Conservation (phyloP, 2,113 vertebrate genomes). For the Rhadina sibilatrix region DNA sequence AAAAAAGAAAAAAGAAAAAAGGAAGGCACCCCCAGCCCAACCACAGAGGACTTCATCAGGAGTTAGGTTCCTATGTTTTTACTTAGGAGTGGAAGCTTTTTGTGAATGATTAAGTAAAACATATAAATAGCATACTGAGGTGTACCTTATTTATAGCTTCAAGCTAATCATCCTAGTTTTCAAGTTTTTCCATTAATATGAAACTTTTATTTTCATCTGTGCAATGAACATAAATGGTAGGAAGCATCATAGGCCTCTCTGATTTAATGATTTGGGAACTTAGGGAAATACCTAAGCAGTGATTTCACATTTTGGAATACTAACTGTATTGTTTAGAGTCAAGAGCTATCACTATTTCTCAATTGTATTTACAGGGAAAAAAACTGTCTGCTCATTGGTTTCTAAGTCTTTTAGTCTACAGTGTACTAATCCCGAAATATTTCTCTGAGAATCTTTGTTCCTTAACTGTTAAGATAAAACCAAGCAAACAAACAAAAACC, state of each 20-base stretch:
- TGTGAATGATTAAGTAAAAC: not conserved
- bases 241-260: not conserved
- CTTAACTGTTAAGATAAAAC: not conserved
- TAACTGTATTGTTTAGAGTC: not conserved
- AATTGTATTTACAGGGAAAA: not conserved
- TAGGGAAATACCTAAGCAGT: not conserved
- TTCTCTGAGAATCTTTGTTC: not conserved
- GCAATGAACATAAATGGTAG: not conserved
- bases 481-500: not conserved
- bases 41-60: not conserved
- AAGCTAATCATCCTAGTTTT: not conserved
- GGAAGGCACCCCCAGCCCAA: not conserved
- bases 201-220: not conserved
- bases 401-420: not conserved
- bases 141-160: not conserved
- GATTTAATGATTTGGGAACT: not conserved
- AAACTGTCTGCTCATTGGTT: not conserved
- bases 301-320: not conserved
- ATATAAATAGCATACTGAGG: not conserved
- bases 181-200: not conserved
- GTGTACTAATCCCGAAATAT: not conserved
- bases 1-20: not conserved
- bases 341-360: not conserved
- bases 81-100: not conserved
- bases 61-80: not conserved